Base-by-base conservation (phyloP, 1,140 invertebrate species). In the Amyelois transitella region DNA sequence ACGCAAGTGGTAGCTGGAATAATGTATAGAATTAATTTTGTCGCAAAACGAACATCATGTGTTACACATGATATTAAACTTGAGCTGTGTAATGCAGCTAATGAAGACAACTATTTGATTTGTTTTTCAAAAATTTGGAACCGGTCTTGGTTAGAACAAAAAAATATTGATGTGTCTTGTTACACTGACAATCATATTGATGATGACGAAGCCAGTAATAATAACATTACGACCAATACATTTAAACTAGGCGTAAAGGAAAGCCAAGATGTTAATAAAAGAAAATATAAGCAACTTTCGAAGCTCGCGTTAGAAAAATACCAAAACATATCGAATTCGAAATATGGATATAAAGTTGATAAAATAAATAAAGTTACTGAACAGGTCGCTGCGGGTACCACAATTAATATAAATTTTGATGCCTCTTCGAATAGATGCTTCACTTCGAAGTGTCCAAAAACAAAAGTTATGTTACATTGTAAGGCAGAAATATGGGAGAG, bases 21-120 rank as follows among this genome's bases (percentile, higher is more conserved):
- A 14, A 66, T 69, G 8, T 75, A 72, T 55, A 61, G 66, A 8
- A 77, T 81, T n/a, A 60, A 81, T 53, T 83, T 67, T 58, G 66
- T 58, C 22, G 72, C 77, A 24, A 48, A 62, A 2, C 65, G 67
- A 2, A 62, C 60, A 14, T 51, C 25, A 10, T 80, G 75, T 47
- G 48, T 20, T 8, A 12, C 14, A 21, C 53, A 57, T 43, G 45
- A 50, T 32, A 22, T 51, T 8, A 44, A 62, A 53, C 19, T 45
- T 21, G 22, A 28, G 38, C 52, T 38, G 17, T 55, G 51, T 51
- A 56, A 55, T 6, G 8, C 44, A 38, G 47, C 7, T 8, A 38
- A 38, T 38, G 8, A 38, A n/a, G 6, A 38, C 17, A 38, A 38
- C n/a, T 38, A 38, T 14, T 38, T 38, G 6, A 14, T 14, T 14